Evolutionary conservation across 2,113 vertebrate genomes (phyloP), one percentile per base, ranked within the genome.

Genomic region (Cheilinus undulatus): DNA sequence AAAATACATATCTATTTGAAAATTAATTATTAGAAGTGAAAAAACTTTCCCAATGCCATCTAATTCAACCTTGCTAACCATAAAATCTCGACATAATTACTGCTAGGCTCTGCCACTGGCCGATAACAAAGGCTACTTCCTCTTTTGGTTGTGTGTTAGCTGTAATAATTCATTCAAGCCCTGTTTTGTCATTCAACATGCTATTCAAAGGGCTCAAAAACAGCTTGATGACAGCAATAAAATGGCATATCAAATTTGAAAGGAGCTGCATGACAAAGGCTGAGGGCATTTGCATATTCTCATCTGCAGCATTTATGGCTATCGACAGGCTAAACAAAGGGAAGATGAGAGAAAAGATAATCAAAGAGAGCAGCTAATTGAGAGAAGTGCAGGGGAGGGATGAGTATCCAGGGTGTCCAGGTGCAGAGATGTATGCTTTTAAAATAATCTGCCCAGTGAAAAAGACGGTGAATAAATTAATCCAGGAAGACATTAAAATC

Each of bases 341-440:
- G 63, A 76, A 69, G 82, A 89, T 82, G 75, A 82, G 76, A 88
- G 77, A 36, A 86, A 73, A 83, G 79, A 82, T 85, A 85, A 92
- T 92, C 87, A 88, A 90, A 91, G 87, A 80, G 84, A 80, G 40
- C 50, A 73, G 78, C 54, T 85, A 76, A 87, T 78, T 70, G 70
- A 79, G 54, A 69, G 42, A 57, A 61, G 63, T 36, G 71, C 32
- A 28, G 45, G 46, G 57, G 56, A 24, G 75, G 60, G 30, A 6
- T 8, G 53, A 23, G 60, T n/a, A 19, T 69, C 68, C 63, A 79
- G 53, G 38, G 52, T 34, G 43, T 68, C 70, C 89, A 90, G 88
- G 91, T 92, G 91, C 80, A 64, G 20, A 71, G 66, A 78, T 50
- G 69, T 72, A 82, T 43, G 78, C 50, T 63, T 46, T 79, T 23